phyloP scores from a whole-genome alignment of 92 coral and sea anemone species.

The Plumapathes pennacea region DNA sequence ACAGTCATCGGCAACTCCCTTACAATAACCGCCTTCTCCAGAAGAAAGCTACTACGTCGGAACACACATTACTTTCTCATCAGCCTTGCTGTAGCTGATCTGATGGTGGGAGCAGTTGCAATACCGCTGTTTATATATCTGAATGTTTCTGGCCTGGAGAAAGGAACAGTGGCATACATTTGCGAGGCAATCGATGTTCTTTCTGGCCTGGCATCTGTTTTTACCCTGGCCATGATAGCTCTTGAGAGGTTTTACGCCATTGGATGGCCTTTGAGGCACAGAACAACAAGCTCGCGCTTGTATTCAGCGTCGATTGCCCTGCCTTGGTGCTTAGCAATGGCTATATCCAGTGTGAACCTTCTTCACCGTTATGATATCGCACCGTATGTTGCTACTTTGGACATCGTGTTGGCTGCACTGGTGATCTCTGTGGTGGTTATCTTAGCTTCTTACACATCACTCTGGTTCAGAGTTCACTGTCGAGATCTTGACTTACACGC shows the following conservation, averaged over 20 bases:
- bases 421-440: conserved; percentile 6
- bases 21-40: conserved; percentile 23
- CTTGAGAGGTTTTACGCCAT: conserved; percentile 53
- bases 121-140: conserved; percentile 43
- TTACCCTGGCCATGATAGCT: conserved; percentile 46
- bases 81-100: conserved; percentile 60
- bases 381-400: conserved; percentile 9
- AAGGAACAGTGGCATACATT: not conserved
- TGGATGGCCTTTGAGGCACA: conserved; percentile 42
- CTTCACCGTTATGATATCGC: conserved; percentile 1
- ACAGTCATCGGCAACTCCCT: conserved; percentile 31
- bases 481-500: not conserved
- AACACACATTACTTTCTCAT: conserved; percentile 46
- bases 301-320: conserved; percentile 23
- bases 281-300: conserved; percentile 1
- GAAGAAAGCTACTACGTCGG: conserved; percentile 24
- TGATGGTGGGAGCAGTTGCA: conserved; percentile 49
- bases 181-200: conserved; percentile 46
- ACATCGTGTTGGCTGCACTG: conserved; percentile 23
- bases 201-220: conserved; percentile 52
- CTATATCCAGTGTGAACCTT: conserved; percentile 1
- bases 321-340: conserved; percentile 49
- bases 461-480: conserved; percentile 3
- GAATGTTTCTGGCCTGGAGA: conserved; percentile 1
- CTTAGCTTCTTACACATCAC: conserved; percentile 2